phyloP scores from a whole-genome alignment of 2,888 invertebrate species.

The Trypoxylon attenuatum region DNA sequence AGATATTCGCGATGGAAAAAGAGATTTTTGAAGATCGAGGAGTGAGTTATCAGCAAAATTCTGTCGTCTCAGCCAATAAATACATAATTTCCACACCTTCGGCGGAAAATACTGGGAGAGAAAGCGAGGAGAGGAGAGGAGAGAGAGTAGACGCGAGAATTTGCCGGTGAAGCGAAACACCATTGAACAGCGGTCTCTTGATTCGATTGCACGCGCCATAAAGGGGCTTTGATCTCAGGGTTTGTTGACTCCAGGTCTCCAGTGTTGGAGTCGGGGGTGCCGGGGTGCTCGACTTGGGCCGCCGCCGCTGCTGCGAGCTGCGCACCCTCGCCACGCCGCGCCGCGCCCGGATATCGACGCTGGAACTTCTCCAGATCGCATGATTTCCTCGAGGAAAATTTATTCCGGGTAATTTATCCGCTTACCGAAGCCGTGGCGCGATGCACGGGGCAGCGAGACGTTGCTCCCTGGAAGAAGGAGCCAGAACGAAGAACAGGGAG shows the following conservation, averaged over 20 bases:
- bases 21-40: too few species aligned
- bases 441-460: constrained; percentile 25
- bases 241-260: constrained; percentile 17
- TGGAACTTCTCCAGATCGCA: constrained; percentile 54
- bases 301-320: constrained; percentile 6
- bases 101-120: too few species aligned
- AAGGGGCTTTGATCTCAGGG: constrained; percentile 20
- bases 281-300: too few species aligned
- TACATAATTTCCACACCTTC: too few species aligned
- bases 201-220: constrained; percentile 8
- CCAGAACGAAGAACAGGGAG: constrained; percentile 3
- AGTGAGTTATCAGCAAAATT: too few species aligned
- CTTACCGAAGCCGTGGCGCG: constrained; percentile 30
- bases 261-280: too few species aligned
- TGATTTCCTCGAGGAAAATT: constrained; percentile 49
- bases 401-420: constrained; percentile 57
- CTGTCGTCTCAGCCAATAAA: too few species aligned
- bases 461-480: too few species aligned
- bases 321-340: constrained; percentile 39
- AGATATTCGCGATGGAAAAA: too few species aligned
- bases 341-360: constrained; percentile 46
- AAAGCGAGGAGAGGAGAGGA: too few species aligned
- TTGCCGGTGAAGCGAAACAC: too few species aligned
- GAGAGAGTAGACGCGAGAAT: too few species aligned
- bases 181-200: constrained; percentile 3